Evolutionary conservation across 1,140 invertebrate genomes (phyloP), one percentile per base, ranked within the genome.

Genomic region (Bombus balteatus): DNA sequence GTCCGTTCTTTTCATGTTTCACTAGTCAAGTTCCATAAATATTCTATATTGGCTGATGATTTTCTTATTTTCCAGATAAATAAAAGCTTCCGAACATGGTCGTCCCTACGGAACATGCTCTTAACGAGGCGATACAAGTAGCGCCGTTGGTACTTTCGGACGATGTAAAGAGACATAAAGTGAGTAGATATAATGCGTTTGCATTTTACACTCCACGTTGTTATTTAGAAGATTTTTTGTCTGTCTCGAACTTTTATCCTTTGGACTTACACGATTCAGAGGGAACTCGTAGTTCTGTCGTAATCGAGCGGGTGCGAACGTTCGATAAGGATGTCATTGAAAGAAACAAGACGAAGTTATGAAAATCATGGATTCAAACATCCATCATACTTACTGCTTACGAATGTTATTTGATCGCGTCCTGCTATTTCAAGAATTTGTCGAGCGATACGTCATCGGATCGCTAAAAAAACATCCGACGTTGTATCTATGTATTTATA

Each of bases 61-160:
- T 79, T 25, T 18, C 32, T 74, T 25, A 25, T 76, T 72, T 89
- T 89, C 13, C 34, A 90, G 88, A 72, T 4, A 85, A 68, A 39
- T 12, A 15, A 68, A 41, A 73, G 13, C 10, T 3, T n/a, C 2
- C 57, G 79, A 70, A 92, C 85, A 95, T 94, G 93, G 91, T 93
- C 73, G 91, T 93, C 34, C 93, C 94, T 10, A 80, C 91, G 13
- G 94, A 95, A 57, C 92, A 90, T 79, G 89, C 90, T 32, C 91
- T 95, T 18, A 91, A 94, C 28, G 94, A 95, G 53, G 93, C 94
- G 15, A 94, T 95, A 85, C 93, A 94, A 87, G 94, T 95, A 34
- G 83, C 93, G 32, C 91, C 94, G 10, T 84, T 94, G n/a, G 89
- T 89, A 59, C 84, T 94, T 71, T 90, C 92, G n/a, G 94, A 95